Evolutionary conservation across 2,888 invertebrate species (phyloP).

Genomic region (Drosophila kanekoi): DNA sequence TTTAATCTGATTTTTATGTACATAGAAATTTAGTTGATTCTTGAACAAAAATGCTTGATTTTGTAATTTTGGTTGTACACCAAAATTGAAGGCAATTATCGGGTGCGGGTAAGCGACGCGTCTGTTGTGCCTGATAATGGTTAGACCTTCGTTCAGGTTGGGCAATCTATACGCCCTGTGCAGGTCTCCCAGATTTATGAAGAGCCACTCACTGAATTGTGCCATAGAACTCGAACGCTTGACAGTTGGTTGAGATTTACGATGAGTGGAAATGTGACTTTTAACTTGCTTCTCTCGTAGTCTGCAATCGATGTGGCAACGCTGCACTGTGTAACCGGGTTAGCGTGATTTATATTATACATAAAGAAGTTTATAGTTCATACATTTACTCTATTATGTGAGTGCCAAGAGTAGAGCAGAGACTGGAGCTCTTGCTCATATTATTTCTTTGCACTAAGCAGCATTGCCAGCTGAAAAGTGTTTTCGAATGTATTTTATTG

Average conservation of each 20-base stretch:
- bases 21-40: slow-evolving; percentile 27
- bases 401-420: too few relatives aligned
- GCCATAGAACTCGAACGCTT: slow-evolving; percentile 67
- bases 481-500: neutral
- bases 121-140: slow-evolving; percentile 35
- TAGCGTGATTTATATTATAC: slow-evolving; percentile 4
- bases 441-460: too few relatives aligned
- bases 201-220: slow-evolving; percentile 72
- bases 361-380: neutral
- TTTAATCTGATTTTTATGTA: slow-evolving; percentile 70
- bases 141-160: slow-evolving; percentile 26
- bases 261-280: slow-evolving; percentile 39
- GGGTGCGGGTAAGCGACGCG: slow-evolving; percentile 33
- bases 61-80: slow-evolving; percentile 75
- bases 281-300: neutral
- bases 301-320: slow-evolving; percentile 19
- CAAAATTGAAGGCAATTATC: slow-evolving; percentile 72
- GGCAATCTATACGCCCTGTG: slow-evolving; percentile 23
- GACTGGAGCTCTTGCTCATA: too few relatives aligned
- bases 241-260: slow-evolving; percentile 81
- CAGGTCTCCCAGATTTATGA: slow-evolving; percentile 71
- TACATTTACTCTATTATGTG: neutral
- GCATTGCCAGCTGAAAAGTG: neutral
- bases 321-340: neutral
- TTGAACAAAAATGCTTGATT: slow-evolving; percentile 45